Evolutionary conservation across 2,797 vertebrate genomes (phyloP), one percentile per base, ranked within the genome.

Genomic region (Chaenodraco wilsoni): DNA sequence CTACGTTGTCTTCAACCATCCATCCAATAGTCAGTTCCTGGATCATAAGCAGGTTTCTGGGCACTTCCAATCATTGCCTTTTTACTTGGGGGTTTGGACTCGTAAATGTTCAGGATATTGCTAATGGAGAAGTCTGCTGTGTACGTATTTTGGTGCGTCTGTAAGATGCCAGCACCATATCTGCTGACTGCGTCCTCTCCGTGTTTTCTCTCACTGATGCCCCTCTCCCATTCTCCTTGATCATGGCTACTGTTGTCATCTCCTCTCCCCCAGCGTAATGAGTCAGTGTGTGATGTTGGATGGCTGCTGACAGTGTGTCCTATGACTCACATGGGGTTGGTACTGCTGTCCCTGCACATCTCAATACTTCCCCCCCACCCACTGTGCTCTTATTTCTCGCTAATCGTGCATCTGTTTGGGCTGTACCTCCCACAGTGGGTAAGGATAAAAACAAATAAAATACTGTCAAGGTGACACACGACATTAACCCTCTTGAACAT

Each of bases 231-330:
- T 68, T 81, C 82, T 80, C 85, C 84, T 89, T 91, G 87, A 93
- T 89, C 86, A 82, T 67, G 83, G 82, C 77, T 64, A 31, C 82
- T 78, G 78, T 91, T 89, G 88, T 89, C 84, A 79, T 88, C 80
- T 83, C 71, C 44, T 81, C 82, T 91, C 89, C 83, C 84, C 68
- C 85, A 79, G 88, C 58, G 23, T 90, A 91, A 90, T 91, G 87
- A 91, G 87, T 91, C 87, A 88, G 85, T 86, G 84, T 89, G 81
- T 87, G 87, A 89, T 87, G 90, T 80, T 78, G 80, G 88, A 90
- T 87, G 89, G 73, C 84, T 91, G 87, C 86, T 90, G 90, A 92
- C 89, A 89, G 83, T 67, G 77, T 84, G 85, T 88, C 86, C 88
- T 83, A 66, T 91, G 88, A 91, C 80, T 90, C 90, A 88, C 85